These are phyloP conservation scores for Ferdinandea cuprea DNA, from an alignment of 2,888 invertebrate genomes.

Conservation along the genomic window DNA sequence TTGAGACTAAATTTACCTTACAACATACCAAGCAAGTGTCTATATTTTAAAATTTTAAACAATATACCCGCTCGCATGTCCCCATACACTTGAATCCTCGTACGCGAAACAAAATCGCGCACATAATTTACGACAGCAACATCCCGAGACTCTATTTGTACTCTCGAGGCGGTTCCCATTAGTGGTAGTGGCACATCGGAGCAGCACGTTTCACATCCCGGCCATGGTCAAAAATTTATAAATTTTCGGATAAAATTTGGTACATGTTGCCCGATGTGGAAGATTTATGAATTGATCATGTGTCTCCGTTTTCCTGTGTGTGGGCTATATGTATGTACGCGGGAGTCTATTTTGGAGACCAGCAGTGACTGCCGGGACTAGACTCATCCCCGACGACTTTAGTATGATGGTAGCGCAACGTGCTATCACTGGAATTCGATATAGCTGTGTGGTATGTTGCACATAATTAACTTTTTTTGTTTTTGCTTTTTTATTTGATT, in stretches of 20 bases:
- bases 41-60: too few relatives aligned
- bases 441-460: slow-evolving; percentile 29
- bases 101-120: slow-evolving; percentile 45
- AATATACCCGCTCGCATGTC: too few relatives aligned
- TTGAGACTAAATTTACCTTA: too few relatives aligned
- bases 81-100: neutral
- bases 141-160: slow-evolving; percentile 61
- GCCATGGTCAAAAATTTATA: slow-evolving; percentile 71
- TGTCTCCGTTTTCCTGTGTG: slow-evolving; percentile 59
- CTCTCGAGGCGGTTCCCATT: slow-evolving; percentile 45
- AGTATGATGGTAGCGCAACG: slow-evolving; percentile 16
- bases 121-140: slow-evolving; percentile 63
- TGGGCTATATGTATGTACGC: slow-evolving; percentile 15
- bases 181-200: slow-evolving; percentile 50
- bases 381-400: slow-evolving; percentile 30
- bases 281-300: slow-evolving; percentile 76
- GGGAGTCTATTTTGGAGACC: slow-evolving; percentile 32
- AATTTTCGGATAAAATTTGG: slow-evolving; percentile 69
- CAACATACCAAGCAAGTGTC: too few relatives aligned
- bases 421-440: slow-evolving; percentile 44
- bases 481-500: slow-evolving; percentile 23
- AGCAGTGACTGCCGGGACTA: slow-evolving; percentile 10
- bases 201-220: slow-evolving; percentile 63
- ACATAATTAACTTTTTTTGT: slow-evolving; percentile 55
- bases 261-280: slow-evolving; percentile 75